These are phyloP conservation scores for Harpalus rubripes DNA, from an alignment of 2,888 invertebrate genomes.

Conservation along the genomic window DNA sequence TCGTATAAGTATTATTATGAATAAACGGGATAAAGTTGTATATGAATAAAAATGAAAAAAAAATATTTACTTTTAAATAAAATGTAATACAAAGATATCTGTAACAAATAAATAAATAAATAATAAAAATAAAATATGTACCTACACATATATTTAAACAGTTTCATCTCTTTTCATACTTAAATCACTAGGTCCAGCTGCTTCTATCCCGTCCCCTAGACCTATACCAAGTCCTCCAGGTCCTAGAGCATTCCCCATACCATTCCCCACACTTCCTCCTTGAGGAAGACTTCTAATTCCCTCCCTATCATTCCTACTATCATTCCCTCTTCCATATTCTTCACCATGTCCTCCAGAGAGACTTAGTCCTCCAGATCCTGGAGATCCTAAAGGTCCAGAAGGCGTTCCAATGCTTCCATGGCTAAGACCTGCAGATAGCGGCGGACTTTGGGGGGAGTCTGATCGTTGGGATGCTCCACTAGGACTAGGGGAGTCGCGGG, in stretches of 20 bases:
- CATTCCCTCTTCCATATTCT: not conserved
- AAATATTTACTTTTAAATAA: not conserved
- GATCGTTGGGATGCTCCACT: slow-evolving; percentile 32
- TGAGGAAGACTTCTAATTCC: not conserved
- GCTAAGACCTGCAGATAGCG: not conserved
- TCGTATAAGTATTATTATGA: too few species aligned
- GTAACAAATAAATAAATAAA: too few species aligned
- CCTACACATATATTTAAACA: not conserved
- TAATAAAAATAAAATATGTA: too few species aligned
- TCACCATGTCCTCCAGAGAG: not conserved
- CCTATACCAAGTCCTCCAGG: not conserved
- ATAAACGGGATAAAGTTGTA: too few species aligned
- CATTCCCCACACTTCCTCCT: not conserved
- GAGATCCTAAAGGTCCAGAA: not conserved
- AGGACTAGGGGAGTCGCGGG: slow-evolving; percentile 69
- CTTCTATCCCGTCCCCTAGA: not conserved
- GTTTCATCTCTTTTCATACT: slow-evolving; percentile 16
- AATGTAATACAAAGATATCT: not conserved
- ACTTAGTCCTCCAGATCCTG: slow-evolving; percentile 10
- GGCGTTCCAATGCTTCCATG: too few species aligned
- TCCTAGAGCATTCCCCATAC: not conserved
- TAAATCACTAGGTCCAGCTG: slow-evolving; percentile 13
- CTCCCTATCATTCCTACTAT: not conserved
- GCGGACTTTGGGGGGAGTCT: slow-evolving; percentile 51
- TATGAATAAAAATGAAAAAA: too few species aligned